A percentile compares a stretch with the other conserved stretches of the same genome.
phyloP scores from a whole-genome alignment of 2,797 vertebrate species.

The Malurus splendens region DNA sequence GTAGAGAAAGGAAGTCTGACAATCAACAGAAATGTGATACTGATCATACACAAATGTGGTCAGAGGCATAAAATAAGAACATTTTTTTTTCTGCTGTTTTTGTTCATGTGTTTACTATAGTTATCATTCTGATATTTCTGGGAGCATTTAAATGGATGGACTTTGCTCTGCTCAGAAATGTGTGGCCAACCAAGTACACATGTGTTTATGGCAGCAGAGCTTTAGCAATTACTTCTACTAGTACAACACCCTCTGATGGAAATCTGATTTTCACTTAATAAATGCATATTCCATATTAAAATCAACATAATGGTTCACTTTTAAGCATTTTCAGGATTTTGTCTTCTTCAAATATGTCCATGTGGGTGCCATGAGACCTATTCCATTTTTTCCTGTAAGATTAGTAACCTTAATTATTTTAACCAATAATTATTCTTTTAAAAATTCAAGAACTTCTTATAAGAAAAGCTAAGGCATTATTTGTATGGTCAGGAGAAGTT shows the following conservation, averaged over 20 bases:
- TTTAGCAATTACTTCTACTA: background rate
- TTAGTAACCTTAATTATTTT: slow-evolving; percentile 1
- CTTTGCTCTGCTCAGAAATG: background rate
- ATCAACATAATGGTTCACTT: background rate
- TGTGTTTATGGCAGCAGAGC: background rate
- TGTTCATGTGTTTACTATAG: background rate
- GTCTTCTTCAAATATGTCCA: background rate
- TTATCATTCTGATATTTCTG: background rate
- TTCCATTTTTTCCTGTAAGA: background rate
- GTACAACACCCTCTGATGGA: background rate
- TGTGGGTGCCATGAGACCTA: background rate
- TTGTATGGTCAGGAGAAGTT: background rate
- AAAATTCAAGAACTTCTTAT: background rate
- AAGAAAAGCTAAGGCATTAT: background rate
- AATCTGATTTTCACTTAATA: background rate
- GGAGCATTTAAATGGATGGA: background rate
- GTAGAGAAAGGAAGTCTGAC: slow-evolving; percentile 31
- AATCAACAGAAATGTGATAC: slow-evolving; percentile 28
- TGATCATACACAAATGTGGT: background rate
- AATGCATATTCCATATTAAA: background rate
- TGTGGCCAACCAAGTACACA: background rate
- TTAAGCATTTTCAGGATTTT: background rate
- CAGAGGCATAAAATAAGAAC: background rate
- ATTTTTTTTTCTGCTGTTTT: background rate
- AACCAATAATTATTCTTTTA: background rate